Evolutionary conservation across 2,797 vertebrate species (phyloP).

Genomic region (Prunella strophiata): DNA sequence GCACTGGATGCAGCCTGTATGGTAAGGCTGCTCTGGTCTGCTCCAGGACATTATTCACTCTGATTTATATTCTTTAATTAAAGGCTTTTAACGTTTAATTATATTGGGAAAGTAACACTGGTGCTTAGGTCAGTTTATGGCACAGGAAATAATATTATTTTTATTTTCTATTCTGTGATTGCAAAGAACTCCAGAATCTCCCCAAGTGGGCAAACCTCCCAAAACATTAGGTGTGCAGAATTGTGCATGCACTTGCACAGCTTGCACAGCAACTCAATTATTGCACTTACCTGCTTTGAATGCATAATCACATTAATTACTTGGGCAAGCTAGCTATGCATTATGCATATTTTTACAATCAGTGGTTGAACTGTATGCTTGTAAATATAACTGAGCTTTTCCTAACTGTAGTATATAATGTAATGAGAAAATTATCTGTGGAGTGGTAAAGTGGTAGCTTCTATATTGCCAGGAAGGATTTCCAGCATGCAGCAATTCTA

Average conservation of each 20-base stretch:
- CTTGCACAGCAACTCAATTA: conserved; percentile 35
- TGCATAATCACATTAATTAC: conserved; percentile 55
- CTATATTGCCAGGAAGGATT: conserved; percentile 60
- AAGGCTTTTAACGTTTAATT: conserved; percentile 72
- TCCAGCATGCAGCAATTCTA: conserved; percentile 63
- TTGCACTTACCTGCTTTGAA: conserved; percentile 60
- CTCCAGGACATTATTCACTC: conserved; percentile 33
- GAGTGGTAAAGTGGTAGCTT: conserved; percentile 60
- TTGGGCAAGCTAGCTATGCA: conserved; percentile 41
- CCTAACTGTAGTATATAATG: conserved; percentile 42
- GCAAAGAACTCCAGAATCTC: conserved; percentile 17
- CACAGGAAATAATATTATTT: not conserved
- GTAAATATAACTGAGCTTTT: conserved; percentile 62
- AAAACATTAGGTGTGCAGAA: conserved; percentile 53
- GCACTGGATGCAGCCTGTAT: not conserved
- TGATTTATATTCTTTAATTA: conserved; percentile 76
- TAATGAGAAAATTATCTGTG: conserved; percentile 70
- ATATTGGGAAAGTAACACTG: conserved; percentile 16
- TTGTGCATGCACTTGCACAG: conserved; percentile 42
- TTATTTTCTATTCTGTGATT: not conserved
- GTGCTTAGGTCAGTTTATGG: conserved; percentile 31
- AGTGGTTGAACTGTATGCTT: conserved; percentile 28
- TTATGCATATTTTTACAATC: conserved; percentile 62
- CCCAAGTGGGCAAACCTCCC: conserved; percentile 12
- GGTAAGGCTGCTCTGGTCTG: not conserved